Base-by-base conservation (phyloP, 2,888 invertebrate genomes). In the Eugnorisma glareosa region DNA sequence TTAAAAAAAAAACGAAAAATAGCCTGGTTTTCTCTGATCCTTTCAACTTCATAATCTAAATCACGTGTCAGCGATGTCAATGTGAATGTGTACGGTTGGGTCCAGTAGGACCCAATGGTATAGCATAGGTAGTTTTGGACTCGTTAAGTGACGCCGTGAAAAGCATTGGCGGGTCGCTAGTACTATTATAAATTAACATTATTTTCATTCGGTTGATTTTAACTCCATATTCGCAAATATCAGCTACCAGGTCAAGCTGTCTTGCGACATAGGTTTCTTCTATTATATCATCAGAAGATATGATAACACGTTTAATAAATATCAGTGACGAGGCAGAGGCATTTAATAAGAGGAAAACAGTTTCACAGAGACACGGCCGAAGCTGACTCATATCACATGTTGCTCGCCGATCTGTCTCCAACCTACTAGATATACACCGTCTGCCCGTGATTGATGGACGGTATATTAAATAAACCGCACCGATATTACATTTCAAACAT, bases 401-500 rank as follows among this genome's bases (percentile, higher is more conserved):
- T 94, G 94, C 93, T 89, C 92, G 90, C 88, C 90, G 92, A 94
- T 93, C 94, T 95, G 96, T 96, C 96, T 93, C 94, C 94, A 89
- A 86, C 89, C 90, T 86, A 90, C 86, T 92, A 92, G 90, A 92
- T 90, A 90, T 86, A 91, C 91, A 91, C 91, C 91, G 92, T 91
- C 90, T 91, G 89, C 82, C 81, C 82, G 91, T 95, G 96, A 96
- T 96, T 95, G 96, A 96, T 96, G 93, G 92, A 89, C 92, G 91
- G 90, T 94, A 94, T 95, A 96, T 95, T 96, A 95, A 96, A 96
- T 96, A 95, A 95, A 94, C 93, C 94, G 89, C 91, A 90, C 90
- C 93, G 90, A 95, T 95, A 95, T 96, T 94, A 94, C 95, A 91
- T 95, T 95, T 94, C 94, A 94, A 95, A 95, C 93, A 94, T 93